Evolutionary conservation across 2,888 invertebrate species (phyloP).

Genomic region (Poecilobothrus nobilitatus): DNA sequence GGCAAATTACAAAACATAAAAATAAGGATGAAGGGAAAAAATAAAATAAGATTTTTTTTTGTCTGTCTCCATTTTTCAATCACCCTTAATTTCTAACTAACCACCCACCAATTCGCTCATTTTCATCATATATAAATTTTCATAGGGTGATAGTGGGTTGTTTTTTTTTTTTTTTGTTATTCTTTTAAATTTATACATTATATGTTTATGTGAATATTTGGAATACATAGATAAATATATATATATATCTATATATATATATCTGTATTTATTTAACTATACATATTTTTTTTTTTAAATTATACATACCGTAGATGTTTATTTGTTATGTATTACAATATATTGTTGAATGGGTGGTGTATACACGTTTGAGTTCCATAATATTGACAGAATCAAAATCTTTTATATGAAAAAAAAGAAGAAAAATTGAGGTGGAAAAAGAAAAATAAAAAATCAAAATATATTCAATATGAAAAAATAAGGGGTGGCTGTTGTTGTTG

Average conservation of each 20-base stretch:
- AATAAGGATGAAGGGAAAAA: background rate
- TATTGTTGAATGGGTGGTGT: background rate
- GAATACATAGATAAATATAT: too few species aligned
- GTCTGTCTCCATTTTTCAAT: background rate
- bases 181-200: background rate
- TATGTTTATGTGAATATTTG: background rate
- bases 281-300: too few species aligned
- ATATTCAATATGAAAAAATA: background rate
- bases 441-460: background rate
- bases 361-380: background rate
- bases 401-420: background rate
- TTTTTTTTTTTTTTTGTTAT: background rate
- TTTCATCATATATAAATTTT: too few species aligned
- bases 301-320: too few species aligned
- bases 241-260: background rate
- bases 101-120: too few species aligned
- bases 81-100: background rate
- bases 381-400: background rate
- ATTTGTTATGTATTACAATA: background rate
- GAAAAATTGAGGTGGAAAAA: background rate
- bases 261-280: too few species aligned
- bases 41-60: background rate
- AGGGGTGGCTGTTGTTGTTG: background rate
- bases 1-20: background rate
- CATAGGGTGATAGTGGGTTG: too few species aligned